phyloP scores from a whole-genome alignment of 2,797 vertebrate genomes.

The Mionectes olivaceus region DNA sequence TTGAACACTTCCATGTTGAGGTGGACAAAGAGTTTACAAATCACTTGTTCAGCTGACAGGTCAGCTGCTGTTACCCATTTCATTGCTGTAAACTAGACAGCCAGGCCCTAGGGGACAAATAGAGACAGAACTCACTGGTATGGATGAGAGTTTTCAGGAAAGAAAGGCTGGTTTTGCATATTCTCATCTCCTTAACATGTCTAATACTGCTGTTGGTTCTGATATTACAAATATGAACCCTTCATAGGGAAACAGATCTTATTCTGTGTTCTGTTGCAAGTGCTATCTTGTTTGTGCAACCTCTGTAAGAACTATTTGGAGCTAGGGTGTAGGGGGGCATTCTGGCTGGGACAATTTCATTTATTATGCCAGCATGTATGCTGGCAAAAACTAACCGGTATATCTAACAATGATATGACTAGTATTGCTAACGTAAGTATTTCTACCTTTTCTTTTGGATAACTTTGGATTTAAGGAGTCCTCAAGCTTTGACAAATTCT shows the following conservation, averaged over 20 bases:
- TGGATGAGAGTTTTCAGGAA: not conserved
- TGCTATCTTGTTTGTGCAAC: not conserved
- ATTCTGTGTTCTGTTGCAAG: not conserved
- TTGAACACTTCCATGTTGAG: not conserved
- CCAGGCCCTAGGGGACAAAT: not conserved
- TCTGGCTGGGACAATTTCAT: not conserved
- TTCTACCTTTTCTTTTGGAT: slow-evolving; percentile 19
- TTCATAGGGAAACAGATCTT: not conserved
- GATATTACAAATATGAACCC: not conserved
- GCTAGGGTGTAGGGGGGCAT: not conserved
- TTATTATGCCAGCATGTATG: not conserved
- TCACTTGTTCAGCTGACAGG: not conserved
- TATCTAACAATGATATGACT: not conserved
- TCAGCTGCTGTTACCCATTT: not conserved
- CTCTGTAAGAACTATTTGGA: not conserved
- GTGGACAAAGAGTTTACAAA: not conserved
- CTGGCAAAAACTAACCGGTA: not conserved
- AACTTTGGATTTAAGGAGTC: slow-evolving; percentile 12
- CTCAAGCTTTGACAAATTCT: slow-evolving; percentile 50
- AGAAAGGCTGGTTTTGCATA: not conserved
- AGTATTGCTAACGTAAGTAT: not conserved
- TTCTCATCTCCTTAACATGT: not conserved
- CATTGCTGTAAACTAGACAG: not conserved
- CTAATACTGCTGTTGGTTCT: not conserved
- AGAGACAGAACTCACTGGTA: not conserved